These are phyloP conservation scores for Strigops habroptila DNA, from an alignment of 2,113 vertebrate genomes.

Conservation along the genomic window DNA sequence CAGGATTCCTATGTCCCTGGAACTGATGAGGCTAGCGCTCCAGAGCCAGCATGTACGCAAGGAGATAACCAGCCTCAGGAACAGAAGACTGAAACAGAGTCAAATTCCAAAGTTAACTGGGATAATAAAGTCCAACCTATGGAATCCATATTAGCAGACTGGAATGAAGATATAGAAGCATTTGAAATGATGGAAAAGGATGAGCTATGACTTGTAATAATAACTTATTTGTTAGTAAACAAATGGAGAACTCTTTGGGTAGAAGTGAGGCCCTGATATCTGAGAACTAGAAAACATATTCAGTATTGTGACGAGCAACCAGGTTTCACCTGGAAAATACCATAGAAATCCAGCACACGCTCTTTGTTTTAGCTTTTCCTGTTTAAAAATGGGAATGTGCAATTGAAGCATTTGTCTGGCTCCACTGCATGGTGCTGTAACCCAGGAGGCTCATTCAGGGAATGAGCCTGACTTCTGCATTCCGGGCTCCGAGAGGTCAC, in stretches of 20 bases:
- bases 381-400: conserved; percentile 62
- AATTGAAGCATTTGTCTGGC: conserved; percentile 32
- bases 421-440: conserved; percentile 2
- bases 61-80: conserved; percentile 71
- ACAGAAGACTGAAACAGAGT: conserved; percentile 64
- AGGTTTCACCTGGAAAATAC: conserved; percentile 50
- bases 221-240: conserved; percentile 64
- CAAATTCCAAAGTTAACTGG: conserved; percentile 67
- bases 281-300: conserved; percentile 45
- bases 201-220: conserved; percentile 88
- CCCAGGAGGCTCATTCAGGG: not conserved
- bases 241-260: conserved; percentile 58
- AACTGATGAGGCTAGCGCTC: conserved; percentile 1
- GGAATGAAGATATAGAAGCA: conserved; percentile 97
- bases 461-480: not conserved
- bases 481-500: not conserved
- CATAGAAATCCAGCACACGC: conserved; percentile 48
- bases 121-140: conserved; percentile 79
- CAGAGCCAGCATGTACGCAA: conserved; percentile 50
- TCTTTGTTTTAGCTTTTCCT: conserved; percentile 55
- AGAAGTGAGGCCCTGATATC: conserved; percentile 40
- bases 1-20: conserved; percentile 12
- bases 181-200: conserved; percentile 99
- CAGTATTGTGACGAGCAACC: conserved; percentile 62
- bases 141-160: conserved; percentile 93